phyloP scores from a whole-genome alignment of 2,113 vertebrate genomes.

The Loxodonta africana region DNA sequence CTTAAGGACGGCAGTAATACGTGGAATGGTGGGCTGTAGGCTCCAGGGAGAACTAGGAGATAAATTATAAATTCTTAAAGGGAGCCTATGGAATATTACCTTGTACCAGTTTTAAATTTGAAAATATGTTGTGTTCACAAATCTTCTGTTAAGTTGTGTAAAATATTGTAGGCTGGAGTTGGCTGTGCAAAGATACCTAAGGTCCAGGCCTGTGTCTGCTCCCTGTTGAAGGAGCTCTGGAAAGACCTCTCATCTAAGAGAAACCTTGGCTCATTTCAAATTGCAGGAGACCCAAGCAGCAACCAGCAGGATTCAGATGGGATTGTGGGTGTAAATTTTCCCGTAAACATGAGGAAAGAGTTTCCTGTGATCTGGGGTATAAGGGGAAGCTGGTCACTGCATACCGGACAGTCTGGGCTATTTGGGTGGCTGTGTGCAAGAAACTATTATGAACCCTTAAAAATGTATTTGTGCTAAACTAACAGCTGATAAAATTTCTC shows the following conservation, averaged over 20 bases:
- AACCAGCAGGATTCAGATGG: background rate
- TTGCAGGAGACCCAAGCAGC: background rate
- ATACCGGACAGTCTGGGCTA: background rate
- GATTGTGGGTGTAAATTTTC: background rate
- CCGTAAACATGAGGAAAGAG: background rate
- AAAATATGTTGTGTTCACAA: background rate
- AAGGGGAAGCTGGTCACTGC: background rate
- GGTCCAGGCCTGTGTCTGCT: accelerated
- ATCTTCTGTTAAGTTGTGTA: background rate
- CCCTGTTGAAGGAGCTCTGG: background rate
- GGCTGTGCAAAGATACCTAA: background rate
- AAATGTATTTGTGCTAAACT: background rate
- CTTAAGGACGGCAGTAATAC: background rate
- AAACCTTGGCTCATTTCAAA: background rate
- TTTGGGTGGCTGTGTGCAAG: accelerated
- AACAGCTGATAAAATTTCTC: background rate
- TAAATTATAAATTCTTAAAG: background rate
- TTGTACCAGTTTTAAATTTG: background rate
- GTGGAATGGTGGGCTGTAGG: accelerated
- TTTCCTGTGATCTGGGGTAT: background rate
- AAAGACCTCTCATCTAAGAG: background rate
- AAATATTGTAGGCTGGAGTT: background rate
- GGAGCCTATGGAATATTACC: background rate
- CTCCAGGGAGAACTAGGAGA: background rate
- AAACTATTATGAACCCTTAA: background rate